Conservation (phyloP, 2,113 vertebrate genomes). For the Seriola dumerili region DNA sequence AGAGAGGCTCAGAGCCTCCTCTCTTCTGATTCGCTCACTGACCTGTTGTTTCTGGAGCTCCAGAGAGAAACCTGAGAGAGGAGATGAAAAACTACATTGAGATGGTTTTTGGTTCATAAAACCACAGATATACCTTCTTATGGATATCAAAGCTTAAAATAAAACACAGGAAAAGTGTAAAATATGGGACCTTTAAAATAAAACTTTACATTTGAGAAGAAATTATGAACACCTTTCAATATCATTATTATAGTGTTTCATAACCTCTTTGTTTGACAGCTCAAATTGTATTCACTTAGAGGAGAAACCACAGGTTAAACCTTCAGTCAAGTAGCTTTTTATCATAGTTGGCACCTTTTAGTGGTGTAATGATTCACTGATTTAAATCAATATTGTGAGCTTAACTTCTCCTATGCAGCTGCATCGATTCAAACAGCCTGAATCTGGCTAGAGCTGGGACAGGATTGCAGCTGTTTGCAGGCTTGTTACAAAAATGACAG, state of each 20-base stretch:
- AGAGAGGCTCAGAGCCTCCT: too few relatives aligned
- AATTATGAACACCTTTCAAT: neutral
- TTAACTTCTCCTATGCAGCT: neutral
- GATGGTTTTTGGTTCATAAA: too few relatives aligned
- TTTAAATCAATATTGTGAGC: slow-evolving; percentile 18
- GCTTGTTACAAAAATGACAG: slow-evolving; percentile 1
- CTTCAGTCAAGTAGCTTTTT: slow-evolving; percentile 11
- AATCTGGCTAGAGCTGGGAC: neutral
- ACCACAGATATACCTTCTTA: too few relatives aligned
- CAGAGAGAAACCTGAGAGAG: too few relatives aligned
- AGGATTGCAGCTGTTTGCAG: neutral
- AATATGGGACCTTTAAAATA: neutral
- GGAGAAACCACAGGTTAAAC: neutral
- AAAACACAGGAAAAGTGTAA: too few relatives aligned
- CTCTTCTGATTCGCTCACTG: too few relatives aligned
- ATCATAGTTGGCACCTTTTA: slow-evolving; percentile 11
- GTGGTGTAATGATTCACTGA: slow-evolving; percentile 14
- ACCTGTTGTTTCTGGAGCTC: too few relatives aligned
- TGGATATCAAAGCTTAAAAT: too few relatives aligned
- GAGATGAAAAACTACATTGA: too few relatives aligned
- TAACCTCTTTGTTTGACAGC: neutral
- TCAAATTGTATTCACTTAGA: slow-evolving; percentile 18
- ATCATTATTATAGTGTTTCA: neutral
- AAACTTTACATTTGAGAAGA: neutral
- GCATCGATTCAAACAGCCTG: slow-evolving; percentile 10